Evolutionary conservation across 1,140 invertebrate genomes (phyloP).

Genomic region (Heliconius hewitsoni): DNA sequence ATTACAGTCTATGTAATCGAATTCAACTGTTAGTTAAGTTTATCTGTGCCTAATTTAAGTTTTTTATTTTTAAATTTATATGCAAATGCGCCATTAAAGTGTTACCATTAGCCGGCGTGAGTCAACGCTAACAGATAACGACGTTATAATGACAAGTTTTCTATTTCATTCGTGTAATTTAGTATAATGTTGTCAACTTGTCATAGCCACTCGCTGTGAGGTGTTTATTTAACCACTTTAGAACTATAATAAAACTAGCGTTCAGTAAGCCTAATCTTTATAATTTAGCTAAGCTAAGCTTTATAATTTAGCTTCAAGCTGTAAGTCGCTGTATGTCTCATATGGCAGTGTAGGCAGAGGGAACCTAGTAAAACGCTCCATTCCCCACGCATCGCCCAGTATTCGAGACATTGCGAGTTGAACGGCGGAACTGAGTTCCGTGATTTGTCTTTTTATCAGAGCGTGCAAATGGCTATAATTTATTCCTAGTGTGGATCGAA

Average conservation of each 20-base stretch:
- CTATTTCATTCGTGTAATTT: conserved; percentile 1
- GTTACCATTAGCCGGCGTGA: conserved; percentile 1
- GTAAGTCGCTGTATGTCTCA: not conserved
- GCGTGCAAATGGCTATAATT: too few species aligned
- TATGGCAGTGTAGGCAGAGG: not conserved
- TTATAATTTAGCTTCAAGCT: not conserved
- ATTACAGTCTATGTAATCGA: not conserved
- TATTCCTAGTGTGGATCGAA: too few species aligned
- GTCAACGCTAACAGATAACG: not conserved
- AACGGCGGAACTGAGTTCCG: not conserved
- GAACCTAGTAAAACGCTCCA: not conserved
- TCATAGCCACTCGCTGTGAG: not conserved
- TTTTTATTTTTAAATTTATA: conserved; percentile 4
- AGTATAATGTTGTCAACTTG: not conserved
- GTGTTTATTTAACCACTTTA: not conserved
- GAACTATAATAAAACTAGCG: not conserved
- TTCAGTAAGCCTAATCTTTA: not conserved
- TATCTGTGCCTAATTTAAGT: not conserved
- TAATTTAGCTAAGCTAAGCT: not conserved
- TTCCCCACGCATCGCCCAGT: not conserved
- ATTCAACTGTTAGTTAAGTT: not conserved
- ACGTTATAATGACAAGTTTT: conserved; percentile 11
- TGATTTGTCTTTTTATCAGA: too few species aligned
- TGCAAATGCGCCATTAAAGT: not conserved
- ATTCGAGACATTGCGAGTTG: not conserved